A percentile compares a stretch with the other conserved stretches of the same genome.
phyloP scores from a whole-genome alignment of 2,797 vertebrate genomes.

The Prunella strophiata region DNA sequence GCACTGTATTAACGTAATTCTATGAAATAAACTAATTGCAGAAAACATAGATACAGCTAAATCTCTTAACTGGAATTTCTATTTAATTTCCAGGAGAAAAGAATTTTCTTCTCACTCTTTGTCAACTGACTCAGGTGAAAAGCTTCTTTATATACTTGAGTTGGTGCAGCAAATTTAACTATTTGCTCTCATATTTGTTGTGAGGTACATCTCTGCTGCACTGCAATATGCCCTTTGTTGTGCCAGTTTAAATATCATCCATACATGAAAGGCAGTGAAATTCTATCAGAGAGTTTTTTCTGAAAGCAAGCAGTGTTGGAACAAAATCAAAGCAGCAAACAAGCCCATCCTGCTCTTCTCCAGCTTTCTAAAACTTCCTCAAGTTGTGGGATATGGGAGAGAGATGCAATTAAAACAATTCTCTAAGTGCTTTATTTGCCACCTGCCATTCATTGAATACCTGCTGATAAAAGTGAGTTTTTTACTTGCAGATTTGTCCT shows the following conservation, averaged over 20 bases:
- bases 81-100: background rate
- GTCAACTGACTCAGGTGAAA: background rate
- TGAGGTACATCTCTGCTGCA: background rate
- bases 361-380: conserved; percentile 61
- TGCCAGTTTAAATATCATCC: background rate
- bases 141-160: background rate
- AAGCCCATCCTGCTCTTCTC: background rate
- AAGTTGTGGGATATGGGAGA: conserved; percentile 56
- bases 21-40: background rate
- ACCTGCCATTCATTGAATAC: conserved; percentile 74
- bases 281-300: background rate
- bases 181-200: background rate
- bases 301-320: background rate
- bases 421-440: conserved; percentile 76
- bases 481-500: conserved; percentile 80
- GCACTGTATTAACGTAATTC: background rate
- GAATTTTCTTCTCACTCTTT: background rate
- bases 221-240: background rate
- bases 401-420: conserved; percentile 77
- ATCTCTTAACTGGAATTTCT: background rate
- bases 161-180: background rate
- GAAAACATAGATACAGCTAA: background rate
- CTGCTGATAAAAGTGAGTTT: conserved; percentile 76
- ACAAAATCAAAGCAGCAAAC: conserved; percentile 26
- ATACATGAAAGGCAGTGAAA: background rate